phyloP scores from a whole-genome alignment of 1,140 invertebrate species.

The Brachionus rotundiformis region DNA sequence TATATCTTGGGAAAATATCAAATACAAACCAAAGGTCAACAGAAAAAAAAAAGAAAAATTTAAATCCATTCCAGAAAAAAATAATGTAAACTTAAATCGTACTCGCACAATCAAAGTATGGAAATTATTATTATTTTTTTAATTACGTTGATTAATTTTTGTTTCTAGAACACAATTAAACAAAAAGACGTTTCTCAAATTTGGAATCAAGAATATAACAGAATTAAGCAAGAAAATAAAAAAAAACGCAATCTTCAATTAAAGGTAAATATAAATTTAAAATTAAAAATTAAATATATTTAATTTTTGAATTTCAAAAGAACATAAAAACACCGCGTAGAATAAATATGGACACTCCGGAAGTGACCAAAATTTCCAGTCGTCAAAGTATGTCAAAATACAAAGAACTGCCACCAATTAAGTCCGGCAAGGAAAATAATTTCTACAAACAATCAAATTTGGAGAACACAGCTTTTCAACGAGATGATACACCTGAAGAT shows the following conservation, averaged over 20 bases:
- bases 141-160: background rate
- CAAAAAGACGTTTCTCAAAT: background rate
- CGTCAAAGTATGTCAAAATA: constrained; percentile 43
- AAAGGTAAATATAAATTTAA: background rate
- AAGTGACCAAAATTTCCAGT: background rate
- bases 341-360: constrained; percentile 21
- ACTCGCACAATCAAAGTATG: background rate
- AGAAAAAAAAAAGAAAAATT: background rate
- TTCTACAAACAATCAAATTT: background rate
- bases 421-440: constrained; percentile 16
- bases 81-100: constrained; percentile 4
- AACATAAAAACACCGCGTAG: constrained; percentile 26
- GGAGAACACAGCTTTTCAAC: background rate
- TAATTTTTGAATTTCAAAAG: background rate
- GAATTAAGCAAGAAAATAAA: constrained; percentile 28
- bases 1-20: constrained; percentile 44
- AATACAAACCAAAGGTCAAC: background rate
- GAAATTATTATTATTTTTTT: background rate
- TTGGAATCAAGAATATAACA: constrained; percentile 21
- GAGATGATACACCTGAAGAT: constrained; percentile 9
- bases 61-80: constrained; percentile 9
- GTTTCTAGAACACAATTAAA: background rate
- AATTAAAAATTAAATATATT: background rate
- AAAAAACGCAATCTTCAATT: background rate
- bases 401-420: constrained; percentile 43